A percentile compares a stretch with the other conserved stretches of the same genome.
phyloP scores from a whole-genome alignment of 1,140 invertebrate species.

The Plodia interpunctella region DNA sequence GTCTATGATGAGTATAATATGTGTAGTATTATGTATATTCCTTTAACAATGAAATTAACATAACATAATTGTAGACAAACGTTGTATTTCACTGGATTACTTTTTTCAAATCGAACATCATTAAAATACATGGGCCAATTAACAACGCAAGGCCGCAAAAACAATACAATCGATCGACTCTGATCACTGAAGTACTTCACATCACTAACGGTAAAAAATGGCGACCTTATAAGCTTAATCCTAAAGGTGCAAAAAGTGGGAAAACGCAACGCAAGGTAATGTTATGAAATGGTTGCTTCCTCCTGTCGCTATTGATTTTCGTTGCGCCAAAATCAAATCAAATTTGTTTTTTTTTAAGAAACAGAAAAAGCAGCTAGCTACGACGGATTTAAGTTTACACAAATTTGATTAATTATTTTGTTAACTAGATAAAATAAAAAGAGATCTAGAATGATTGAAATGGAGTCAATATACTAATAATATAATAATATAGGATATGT shows the following conservation, averaged over 20 bases:
- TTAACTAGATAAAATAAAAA: too few relatives aligned
- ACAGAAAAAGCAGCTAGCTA: too few relatives aligned
- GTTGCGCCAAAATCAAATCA: too few relatives aligned
- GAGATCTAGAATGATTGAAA: too few relatives aligned
- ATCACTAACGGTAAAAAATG: conserved; percentile 18
- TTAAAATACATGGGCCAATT: conserved; percentile 4
- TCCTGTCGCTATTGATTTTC: conserved; percentile 12
- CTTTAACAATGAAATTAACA: neutral
- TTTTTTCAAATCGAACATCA: neutral
- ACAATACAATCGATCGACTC: conserved; percentile 4
- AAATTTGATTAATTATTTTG: too few relatives aligned
- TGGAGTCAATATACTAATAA: too few relatives aligned
- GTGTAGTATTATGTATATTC: neutral
- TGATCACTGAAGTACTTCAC: conserved; percentile 1
- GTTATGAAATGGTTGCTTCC: conserved; percentile 6
- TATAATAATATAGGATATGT: too few relatives aligned
- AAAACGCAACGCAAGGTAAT: neutral
- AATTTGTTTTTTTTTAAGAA: too few relatives aligned
- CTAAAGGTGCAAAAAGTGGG: conserved; percentile 4
- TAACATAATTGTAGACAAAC: conserved; percentile 3
- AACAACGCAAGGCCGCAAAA: neutral
- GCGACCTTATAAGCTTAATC: conserved; percentile 35
- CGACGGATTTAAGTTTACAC: too few relatives aligned
- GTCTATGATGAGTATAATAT: too few relatives aligned
- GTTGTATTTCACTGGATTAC: neutral